Base-by-base conservation (phyloP, 2,113 vertebrate genomes). In the Cromileptes altivelis region DNA sequence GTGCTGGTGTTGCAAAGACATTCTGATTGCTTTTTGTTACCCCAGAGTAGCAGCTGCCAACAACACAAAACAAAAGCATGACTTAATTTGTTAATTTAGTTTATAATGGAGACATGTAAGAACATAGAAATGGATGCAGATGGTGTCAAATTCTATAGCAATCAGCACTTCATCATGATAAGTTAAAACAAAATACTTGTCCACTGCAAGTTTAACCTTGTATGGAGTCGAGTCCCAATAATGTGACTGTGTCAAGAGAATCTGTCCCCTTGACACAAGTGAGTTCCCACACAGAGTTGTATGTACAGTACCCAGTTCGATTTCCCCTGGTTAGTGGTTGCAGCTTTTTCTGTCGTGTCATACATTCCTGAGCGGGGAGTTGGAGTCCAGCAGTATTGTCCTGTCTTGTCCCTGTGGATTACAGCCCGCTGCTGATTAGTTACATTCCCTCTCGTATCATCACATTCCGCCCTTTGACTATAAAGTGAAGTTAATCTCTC, bases 371-470 rank as follows among this genome's bases (percentile, higher is more conserved):
- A 63, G 27, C 21, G 23, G 45, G 63, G 64, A 81, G 89, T 56
- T 84, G 68, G 57, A 69, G 50, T 69, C 58, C 50, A 30, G 27
- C 65, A 70, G 62, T 58, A 87, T 89, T 88, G 87, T 90, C 69
- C 78, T 25, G 57, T 69, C 84, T 82, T 78, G 80, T 76, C 85
- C 75, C 75, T 13, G 55, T 60, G 82, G 90, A 91, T 94, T 89
- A 88, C 42, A 79, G 55, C 30, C 76, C 78, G 17, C 65, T 89
- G 90, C 89, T 92, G 88, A 94, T 91, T 76, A 80, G 88, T 86
- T 81, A 79, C 87, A 91, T 93, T 90, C 82, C 76, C 60, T 62
- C 81, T 80, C 27, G 70, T 77, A 82, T 88, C 89, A 87, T 90
- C 84, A 91, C 80, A 85, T 89, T 92, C 83, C 74, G 53, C 78